Percentiles rank a stretch among this genome's conserved stretches.
These are phyloP conservation scores for Tychaedon coryphoeus DNA, from an alignment of 2,113 vertebrate species.

Conservation along the genomic window DNA sequence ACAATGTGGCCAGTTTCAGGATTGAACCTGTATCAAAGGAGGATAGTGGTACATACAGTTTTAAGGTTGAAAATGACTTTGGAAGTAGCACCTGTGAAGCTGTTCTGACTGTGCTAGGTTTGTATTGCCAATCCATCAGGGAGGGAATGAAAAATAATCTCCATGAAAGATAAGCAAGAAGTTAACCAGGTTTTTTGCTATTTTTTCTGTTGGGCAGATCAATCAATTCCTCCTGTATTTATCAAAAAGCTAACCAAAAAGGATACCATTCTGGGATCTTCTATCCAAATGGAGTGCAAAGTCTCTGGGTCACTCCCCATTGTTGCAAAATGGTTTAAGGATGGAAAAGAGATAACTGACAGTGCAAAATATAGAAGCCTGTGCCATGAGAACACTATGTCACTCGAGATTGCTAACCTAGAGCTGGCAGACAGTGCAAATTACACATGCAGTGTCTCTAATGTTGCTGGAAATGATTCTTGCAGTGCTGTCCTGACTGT, in stretches of 20 bases:
- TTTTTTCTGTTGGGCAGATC: constrained; percentile 82
- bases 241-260: constrained; percentile 89
- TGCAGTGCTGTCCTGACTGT: constrained; percentile 86
- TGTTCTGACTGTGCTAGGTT: constrained; percentile 88
- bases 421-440: constrained; percentile 86
- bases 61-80: constrained; percentile 93
- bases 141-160: neutral
- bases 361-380: constrained; percentile 88
- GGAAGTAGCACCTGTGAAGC: constrained; percentile 89
- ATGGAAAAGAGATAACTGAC: constrained; percentile 86
- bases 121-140: constrained; percentile 62
- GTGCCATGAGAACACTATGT: constrained; percentile 87
- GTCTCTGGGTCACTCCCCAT: constrained; percentile 94
- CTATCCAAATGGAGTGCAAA: constrained; percentile 89
- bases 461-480: constrained; percentile 86
- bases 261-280: constrained; percentile 86
- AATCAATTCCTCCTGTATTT: constrained; percentile 92
- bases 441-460: constrained; percentile 89
- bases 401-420: constrained; percentile 85
- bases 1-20: constrained; percentile 89
- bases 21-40: constrained; percentile 87
- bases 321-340: constrained; percentile 92
- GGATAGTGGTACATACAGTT: constrained; percentile 89
- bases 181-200: constrained; percentile 48
- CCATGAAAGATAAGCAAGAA: neutral